Percentiles rank a stretch among this genome's conserved stretches.
These are phyloP conservation scores for Spisula subtruncata DNA, from an alignment of 2,888 invertebrate genomes.

Conservation along the genomic window DNA sequence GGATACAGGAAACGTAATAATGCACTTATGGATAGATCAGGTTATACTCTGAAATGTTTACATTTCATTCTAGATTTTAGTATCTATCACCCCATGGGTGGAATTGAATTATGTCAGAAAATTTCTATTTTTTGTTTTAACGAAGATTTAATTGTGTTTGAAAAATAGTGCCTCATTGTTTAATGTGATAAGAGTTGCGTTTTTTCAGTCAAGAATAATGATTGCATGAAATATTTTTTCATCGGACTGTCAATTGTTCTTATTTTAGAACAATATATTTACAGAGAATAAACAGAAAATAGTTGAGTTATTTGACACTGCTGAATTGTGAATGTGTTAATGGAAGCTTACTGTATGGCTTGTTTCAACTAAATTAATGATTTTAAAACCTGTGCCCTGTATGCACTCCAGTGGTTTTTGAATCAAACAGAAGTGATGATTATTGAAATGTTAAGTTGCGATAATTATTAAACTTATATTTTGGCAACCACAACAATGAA, in stretches of 20 bases:
- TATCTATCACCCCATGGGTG: neutral
- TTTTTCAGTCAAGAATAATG: neutral
- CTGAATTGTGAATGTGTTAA: neutral
- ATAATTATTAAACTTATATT: too few relatives aligned
- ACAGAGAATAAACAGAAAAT: neutral
- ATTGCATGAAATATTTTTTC: neutral
- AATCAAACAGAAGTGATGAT: too few relatives aligned
- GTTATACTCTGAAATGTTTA: conserved; percentile 16
- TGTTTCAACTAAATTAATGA: too few relatives aligned
- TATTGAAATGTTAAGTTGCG: too few relatives aligned
- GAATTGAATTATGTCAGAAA: conserved; percentile 17
- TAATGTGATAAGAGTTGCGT: conserved; percentile 2
- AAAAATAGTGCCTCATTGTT: conserved; percentile 23
- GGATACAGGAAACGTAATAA: conserved; percentile 18
- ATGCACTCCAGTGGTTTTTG: too few relatives aligned
- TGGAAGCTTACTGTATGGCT: neutral
- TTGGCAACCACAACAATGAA: too few relatives aligned
- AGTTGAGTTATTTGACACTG: neutral
- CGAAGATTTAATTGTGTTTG: neutral
- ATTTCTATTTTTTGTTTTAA: conserved; percentile 10
- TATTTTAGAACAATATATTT: neutral
- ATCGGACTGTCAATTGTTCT: neutral
- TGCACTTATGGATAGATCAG: neutral
- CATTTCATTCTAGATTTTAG: neutral
- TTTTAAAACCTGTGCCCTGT: too few relatives aligned